Evolutionary conservation across 2,888 invertebrate species (phyloP).

Genomic region (Sussaba pulchella): DNA sequence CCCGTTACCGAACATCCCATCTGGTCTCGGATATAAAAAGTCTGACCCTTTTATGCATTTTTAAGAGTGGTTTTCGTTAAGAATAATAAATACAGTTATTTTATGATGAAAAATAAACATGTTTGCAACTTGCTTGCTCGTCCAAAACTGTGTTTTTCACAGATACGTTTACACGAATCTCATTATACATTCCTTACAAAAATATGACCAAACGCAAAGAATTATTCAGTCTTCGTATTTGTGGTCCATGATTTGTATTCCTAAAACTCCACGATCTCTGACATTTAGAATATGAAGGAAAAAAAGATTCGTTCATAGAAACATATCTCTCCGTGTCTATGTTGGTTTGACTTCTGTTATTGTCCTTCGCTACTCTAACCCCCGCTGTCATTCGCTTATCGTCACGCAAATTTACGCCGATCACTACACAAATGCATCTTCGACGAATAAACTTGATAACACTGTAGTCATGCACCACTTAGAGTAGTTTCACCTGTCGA

Average conservation of each 20-base stretch:
- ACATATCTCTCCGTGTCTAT: conserved; percentile 71
- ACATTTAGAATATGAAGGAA: conserved; percentile 53
- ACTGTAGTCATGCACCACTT: conserved; percentile 32
- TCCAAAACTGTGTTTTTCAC: conserved; percentile 58
- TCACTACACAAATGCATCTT: conserved; percentile 48
- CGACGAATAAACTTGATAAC: conserved; percentile 33
- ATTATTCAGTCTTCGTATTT: conserved; percentile 31
- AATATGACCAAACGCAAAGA: conserved; percentile 20
- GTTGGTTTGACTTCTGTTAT: conserved; percentile 79
- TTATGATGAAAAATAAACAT: conserved; percentile 77
- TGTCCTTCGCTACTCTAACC: conserved; percentile 47
- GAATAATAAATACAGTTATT: conserved; percentile 62
- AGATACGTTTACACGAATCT: conserved; percentile 58
- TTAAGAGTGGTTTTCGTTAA: conserved; percentile 56
- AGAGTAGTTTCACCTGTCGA: conserved; percentile 53
- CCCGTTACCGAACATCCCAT: conserved; percentile 24
- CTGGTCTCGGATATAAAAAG: conserved; percentile 28
- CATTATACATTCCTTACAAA: conserved; percentile 30
- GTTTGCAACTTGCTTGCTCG: conserved; percentile 70
- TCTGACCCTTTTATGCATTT: conserved; percentile 26
- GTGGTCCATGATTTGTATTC: conserved; percentile 41
- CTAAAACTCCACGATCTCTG: conserved; percentile 52
- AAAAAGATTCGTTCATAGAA: conserved; percentile 36
- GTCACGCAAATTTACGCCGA: conserved; percentile 57
- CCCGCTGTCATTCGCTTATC: conserved; percentile 57